phyloP scores from a whole-genome alignment of 1,140 invertebrate species.

The Drosophila ficusphila region DNA sequence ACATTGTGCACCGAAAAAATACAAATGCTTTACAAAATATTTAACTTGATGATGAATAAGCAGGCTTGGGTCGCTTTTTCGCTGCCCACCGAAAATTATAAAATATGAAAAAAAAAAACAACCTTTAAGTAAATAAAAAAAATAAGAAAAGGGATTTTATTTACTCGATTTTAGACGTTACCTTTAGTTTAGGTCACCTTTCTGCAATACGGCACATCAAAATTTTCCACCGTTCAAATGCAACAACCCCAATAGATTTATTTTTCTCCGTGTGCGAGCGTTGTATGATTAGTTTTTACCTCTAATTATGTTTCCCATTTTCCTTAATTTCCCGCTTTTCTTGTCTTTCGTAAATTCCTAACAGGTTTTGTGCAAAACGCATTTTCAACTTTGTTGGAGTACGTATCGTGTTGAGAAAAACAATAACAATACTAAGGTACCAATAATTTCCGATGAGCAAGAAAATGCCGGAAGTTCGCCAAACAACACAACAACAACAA shows the following conservation, averaged over 20 bases:
- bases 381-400: conserved; percentile 49
- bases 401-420: conserved; percentile 41
- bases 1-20: conserved; percentile 3
- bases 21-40: not conserved
- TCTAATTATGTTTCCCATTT: conserved; percentile 50
- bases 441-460: conserved; percentile 48
- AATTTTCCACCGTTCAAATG: too few species aligned
- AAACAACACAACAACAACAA: conserved; percentile 32
- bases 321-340: conserved; percentile 31
- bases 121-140: too few species aligned
- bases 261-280: conserved; percentile 6
- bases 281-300: conserved; percentile 31
- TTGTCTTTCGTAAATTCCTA: conserved; percentile 27
- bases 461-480: conserved; percentile 52
- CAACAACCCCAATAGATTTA: not conserved
- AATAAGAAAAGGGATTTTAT: too few species aligned
- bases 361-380: conserved; percentile 47
- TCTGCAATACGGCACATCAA: too few species aligned
- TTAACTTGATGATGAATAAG: not conserved
- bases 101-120: too few species aligned
- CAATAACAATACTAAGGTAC: conserved; percentile 19
- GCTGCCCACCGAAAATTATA: too few species aligned
- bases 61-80: too few species aligned
- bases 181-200: too few species aligned
- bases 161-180: too few species aligned